Conservation (phyloP, 2,113 vertebrate species). For the Pogona vitticeps region DNA sequence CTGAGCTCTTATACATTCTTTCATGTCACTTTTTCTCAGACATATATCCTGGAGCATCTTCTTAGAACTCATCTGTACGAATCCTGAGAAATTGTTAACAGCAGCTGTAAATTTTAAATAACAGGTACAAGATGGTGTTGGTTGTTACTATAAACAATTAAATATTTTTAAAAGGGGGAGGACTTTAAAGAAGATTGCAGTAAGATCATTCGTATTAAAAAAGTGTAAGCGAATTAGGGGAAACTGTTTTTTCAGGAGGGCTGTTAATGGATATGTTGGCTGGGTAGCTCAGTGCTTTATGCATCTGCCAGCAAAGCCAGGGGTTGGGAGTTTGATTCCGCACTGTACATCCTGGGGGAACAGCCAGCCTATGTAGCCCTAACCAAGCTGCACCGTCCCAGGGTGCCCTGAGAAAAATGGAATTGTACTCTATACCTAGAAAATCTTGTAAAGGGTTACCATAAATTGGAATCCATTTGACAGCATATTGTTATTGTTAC, state of each 20-base stretch:
- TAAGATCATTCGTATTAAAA: too few species aligned
- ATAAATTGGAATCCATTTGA: too few species aligned
- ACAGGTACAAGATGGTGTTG: background rate
- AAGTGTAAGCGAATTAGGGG: too few species aligned
- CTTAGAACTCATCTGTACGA: background rate
- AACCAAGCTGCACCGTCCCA: too few species aligned
- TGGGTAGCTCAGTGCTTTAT: too few species aligned
- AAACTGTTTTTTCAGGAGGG: background rate
- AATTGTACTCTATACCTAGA: background rate
- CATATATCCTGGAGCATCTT: background rate
- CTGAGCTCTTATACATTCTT: background rate
- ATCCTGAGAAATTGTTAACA: background rate
- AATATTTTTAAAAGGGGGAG: background rate
- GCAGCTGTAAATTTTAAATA: background rate
- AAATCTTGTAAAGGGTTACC: background rate
- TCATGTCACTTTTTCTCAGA: background rate
- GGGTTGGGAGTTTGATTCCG: too few species aligned
- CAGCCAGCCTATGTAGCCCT: too few species aligned
- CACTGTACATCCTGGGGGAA: too few species aligned
- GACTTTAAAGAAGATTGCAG: background rate
- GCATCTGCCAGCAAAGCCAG: too few species aligned
- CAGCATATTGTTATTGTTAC: background rate
- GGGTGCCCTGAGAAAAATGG: background rate
- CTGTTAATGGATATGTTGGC: background rate
- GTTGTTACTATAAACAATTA: background rate